Evolutionary conservation across 2,888 invertebrate species (phyloP), one percentile per base, ranked within the genome.

Genomic region (Plebejus anna): DNA sequence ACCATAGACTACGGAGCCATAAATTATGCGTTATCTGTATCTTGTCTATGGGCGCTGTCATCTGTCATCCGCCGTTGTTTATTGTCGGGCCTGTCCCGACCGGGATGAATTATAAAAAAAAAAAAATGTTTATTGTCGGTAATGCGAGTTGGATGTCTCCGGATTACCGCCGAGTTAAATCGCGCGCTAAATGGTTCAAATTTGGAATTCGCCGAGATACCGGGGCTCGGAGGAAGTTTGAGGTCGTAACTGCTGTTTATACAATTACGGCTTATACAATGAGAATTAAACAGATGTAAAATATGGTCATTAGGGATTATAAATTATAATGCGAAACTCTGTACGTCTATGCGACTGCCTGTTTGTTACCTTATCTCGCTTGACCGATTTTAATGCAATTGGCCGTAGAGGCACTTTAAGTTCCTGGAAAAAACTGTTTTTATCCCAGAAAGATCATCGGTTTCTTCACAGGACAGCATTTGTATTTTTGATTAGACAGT

Each of bases 61-160:
- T 66, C 32, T 66, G 66, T 66, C 66, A 66, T 66, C 66, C 66
- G 66, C 66, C 66, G 36, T 66, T 66, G 66, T 36, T 66, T 66
- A 66, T 36, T 32, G 66, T 13, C 66, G 66, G 66, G n/a, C n/a
- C n/a, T n/a, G n/a, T n/a, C n/a, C n/a, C n/a, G n/a, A n/a, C n/a
- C n/a, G n/a, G n/a, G n/a, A n/a, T n/a, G n/a, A n/a, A n/a, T n/a
- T n/a, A n/a, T n/a, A n/a, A n/a, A n/a, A n/a, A n/a, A n/a, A n/a
- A n/a, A n/a, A n/a, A n/a, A n/a, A n/a, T 66, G 66, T 36, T 66
- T 66, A 66, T 36, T 32, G 66, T 13, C 66, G 66, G 66, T 66
- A 66, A 66, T 66, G 66, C 66, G 66, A 66, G 66, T 66, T 66
- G 66, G 66, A 66, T 66, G 66, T 32, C 32, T 66, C 66, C 16